A percentile compares a stretch with the other conserved stretches of the same genome.
These are phyloP conservation scores for Lasioglossum albipes DNA, from an alignment of 1,140 invertebrate species.

Conservation along the genomic window DNA sequence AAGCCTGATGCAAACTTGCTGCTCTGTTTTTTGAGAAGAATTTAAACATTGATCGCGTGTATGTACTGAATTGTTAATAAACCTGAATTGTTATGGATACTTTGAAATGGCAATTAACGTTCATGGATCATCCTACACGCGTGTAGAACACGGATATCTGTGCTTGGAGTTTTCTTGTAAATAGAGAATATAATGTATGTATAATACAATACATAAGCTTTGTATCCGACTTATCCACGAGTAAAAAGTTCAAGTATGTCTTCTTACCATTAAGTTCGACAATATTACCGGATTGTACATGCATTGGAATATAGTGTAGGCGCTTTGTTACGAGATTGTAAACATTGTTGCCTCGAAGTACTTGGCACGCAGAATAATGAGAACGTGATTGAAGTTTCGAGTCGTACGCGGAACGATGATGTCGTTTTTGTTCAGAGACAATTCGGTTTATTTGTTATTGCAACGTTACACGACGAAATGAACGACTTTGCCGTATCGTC, in stretches of 20 bases:
- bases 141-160: background rate
- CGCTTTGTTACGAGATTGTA: slow-evolving; percentile 8
- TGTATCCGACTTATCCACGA: slow-evolving; percentile 5
- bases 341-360: slow-evolving; percentile 32
- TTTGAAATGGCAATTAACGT: background rate
- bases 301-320: slow-evolving; percentile 22
- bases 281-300: slow-evolving; percentile 40
- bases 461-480: background rate
- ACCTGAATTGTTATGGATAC: background rate
- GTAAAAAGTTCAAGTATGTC: slow-evolving; percentile 3
- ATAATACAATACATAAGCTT: slow-evolving; percentile 13
- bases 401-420: background rate
- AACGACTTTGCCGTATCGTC: background rate
- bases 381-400: slow-evolving; percentile 12
- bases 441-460: background rate
- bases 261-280: slow-evolving; percentile 14
- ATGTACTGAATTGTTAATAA: background rate
- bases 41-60: too few species aligned
- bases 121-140: slow-evolving; percentile 1
- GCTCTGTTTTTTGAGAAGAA: too few species aligned
- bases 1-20: too few species aligned
- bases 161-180: slow-evolving; percentile 5
- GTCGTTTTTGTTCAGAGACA: background rate
- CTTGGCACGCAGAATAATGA: slow-evolving; percentile 41
- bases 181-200: slow-evolving; percentile 14